Base-by-base conservation (phyloP, 2,888 invertebrate species). In the Saturnia japonica region DNA sequence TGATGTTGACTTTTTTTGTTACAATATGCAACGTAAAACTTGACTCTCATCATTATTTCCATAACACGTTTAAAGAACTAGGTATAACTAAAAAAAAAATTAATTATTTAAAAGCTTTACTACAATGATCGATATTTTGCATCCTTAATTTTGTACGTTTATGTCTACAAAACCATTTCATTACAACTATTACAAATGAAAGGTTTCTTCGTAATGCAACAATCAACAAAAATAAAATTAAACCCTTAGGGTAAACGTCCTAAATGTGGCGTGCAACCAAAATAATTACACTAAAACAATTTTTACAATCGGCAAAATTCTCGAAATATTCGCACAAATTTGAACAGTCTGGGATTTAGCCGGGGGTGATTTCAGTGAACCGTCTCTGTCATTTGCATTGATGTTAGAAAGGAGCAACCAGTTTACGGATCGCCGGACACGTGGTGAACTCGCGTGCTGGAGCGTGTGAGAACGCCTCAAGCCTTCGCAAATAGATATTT, bases 391-490 rank as follows among this genome's bases (percentile, higher is more conserved):
- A 64, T 73, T 79, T 81, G 73, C 76, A 80, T 78, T 77, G 72
- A 74, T 72, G 78, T 84, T 85, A 85, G 87, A 84, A 79, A 78
- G 80, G 78, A 80, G 80, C 71, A 72, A 74, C 66, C 71, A 72
- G 77, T 71, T 72, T 75, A 72, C 72, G 74, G 73, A 74, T 74
- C 70, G 71, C 71, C 70, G 57, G 72, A 79, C 86, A 85, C 84
- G 84, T 85, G 85, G 79, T 77, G 78, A 78, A 79, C 74, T 80
- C 81, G 80, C 83, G 82, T 83, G 80, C 76, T 73, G 64, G 75
- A 82, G 82, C 89, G 89, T 89, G 90, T 87, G 90, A 90, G 85
- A 87, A n/a, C 76, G 90, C 90, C 89, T 68, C 74, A 70, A 75
- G 69, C 85, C 83, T 80, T 80, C 77, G 84, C 82, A 80, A 85